Base-by-base conservation (phyloP, 2,113 vertebrate species). In the Callaeas wilsoni region DNA sequence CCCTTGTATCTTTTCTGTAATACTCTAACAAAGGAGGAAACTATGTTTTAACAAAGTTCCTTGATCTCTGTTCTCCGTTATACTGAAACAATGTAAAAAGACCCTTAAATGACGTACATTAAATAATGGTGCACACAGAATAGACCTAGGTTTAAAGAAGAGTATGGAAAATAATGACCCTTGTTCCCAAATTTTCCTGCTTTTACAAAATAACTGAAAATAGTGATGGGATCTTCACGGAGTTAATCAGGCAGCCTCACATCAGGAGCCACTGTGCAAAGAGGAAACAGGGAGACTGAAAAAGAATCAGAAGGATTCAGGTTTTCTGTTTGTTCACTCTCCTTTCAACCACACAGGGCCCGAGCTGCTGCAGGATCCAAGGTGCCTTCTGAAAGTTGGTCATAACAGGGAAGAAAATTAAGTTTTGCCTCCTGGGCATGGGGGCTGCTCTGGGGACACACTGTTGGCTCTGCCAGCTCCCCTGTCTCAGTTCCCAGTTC, bases 1-100 rank as follows among this genome's bases (percentile, higher is more conserved):
- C 13, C 8, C 47, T 68, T 0, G 0, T 12, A 4, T 46, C 14
- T 69, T 77, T 32, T n/a, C 57, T 59, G 12, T 71, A 49, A 52
- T 37, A 49, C 21, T 68, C 55, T 44, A 37, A 30, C 44, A 71
- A 64, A 60, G 68, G 29, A 70, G 20, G 47, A 78, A 82, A 52
- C 5, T 30, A 4, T 29, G 6, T 63, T 77, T 56, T 41, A 71
- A 49, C 52, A 52, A 29, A 77, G 30, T 49, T 57, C 12, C 73
- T 77, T 63, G 25, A 35, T 50, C 6, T 91, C 37, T 2, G 0
- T 29, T 67, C 78, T 89, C 9, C 23, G 57, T 83, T 74, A 30
- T 60, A 11, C 32, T 33, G 65, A 89, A 88, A 84, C 41, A 44
- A 65, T 39, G 44, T 15, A 15, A 64, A 67, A 80, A 52, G 9